These are phyloP conservation scores for Drosophila gunungcola DNA, from an alignment of 1,140 invertebrate species.

Conservation along the genomic window DNA sequence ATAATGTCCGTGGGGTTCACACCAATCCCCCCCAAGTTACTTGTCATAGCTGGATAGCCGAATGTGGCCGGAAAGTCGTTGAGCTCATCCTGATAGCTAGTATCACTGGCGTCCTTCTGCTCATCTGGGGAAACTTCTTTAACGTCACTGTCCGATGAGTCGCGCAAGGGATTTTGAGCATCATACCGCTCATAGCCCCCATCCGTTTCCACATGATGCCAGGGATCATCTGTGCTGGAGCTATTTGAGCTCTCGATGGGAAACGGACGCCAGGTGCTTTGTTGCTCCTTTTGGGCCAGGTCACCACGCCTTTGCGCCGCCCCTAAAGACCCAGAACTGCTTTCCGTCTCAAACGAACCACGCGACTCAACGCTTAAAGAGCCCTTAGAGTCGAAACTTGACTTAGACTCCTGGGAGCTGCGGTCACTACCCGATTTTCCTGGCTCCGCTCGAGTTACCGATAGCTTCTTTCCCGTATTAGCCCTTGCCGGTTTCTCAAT, in stretches of 20 bases:
- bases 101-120: constrained; percentile 84
- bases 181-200: constrained; percentile 86
- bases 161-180: constrained; percentile 84
- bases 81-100: constrained; percentile 90
- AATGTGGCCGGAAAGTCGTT: constrained; percentile 90
- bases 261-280: constrained; percentile 92
- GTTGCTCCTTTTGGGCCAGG: constrained; percentile 87
- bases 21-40: constrained; percentile 85
- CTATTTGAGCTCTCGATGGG: constrained; percentile 92
- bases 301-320: constrained; percentile 88
- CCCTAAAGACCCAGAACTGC: constrained; percentile 90
- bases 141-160: constrained; percentile 82
- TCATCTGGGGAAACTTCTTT: constrained; percentile 81
- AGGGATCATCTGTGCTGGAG: constrained; percentile 92
- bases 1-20: constrained; percentile 88
- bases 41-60: constrained; percentile 87
- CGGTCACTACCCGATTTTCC: constrained; percentile 82
- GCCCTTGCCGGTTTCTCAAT: constrained; percentile 79
- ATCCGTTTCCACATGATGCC: constrained; percentile 91
- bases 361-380: constrained; percentile 88
- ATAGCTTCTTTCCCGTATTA: constrained; percentile 72
- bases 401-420: constrained; percentile 86
- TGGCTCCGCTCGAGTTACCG: constrained; percentile 55
- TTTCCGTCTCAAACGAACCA: constrained; percentile 89
- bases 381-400: constrained; percentile 87